Evolutionary conservation across 2,888 invertebrate species (phyloP), one percentile per base, ranked within the genome.

Genomic region (Dryobotodes eremita): DNA sequence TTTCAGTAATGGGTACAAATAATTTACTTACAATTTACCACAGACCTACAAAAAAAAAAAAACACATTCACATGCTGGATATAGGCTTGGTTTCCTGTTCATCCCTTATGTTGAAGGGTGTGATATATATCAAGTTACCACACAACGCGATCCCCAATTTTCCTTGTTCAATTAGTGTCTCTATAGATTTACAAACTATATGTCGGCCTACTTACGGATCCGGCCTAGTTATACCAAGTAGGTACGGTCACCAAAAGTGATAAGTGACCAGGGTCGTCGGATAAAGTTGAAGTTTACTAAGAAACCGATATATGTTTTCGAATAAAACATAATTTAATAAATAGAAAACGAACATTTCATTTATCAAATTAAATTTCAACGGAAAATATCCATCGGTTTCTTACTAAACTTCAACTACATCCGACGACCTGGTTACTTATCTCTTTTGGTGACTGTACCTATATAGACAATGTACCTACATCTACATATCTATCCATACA

Each of bases 141-240:
- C 72, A 61, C 57, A 62, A 65, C 10, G 26, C 10, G n/a, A 66
- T 69, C 65, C 71, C 53, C 61, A 73, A 84, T 81, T 81, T 81
- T 82, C 77, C 85, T 78, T 72, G 78, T 85, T 65, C 78, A 85
- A 84, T 84, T 85, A 84, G 65, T 57, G 82, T 75, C 85, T 75
- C 50, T 70, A 78, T 82, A 85, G 71, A 78, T 85, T 82, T 69
- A 70, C 71, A 72, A 85, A 84, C 50, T 78, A 72, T 57, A n/a
- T 26, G 65, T 78, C 71, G 62, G 6, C 77, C 77, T 75, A 75
- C 57, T 75, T 72, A 66, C 71, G 8, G n/a, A 46, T 15, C n/a
- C 59, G n/a, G 57, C 69, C 46, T 48, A 15, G 46, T 78, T 78
- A 20, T 15, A 26, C 15, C 2, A 55, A 61, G 55, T 72, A 53